These are phyloP conservation scores for Ferdinandea cuprea DNA, from an alignment of 2,888 invertebrate species.

Conservation along the genomic window DNA sequence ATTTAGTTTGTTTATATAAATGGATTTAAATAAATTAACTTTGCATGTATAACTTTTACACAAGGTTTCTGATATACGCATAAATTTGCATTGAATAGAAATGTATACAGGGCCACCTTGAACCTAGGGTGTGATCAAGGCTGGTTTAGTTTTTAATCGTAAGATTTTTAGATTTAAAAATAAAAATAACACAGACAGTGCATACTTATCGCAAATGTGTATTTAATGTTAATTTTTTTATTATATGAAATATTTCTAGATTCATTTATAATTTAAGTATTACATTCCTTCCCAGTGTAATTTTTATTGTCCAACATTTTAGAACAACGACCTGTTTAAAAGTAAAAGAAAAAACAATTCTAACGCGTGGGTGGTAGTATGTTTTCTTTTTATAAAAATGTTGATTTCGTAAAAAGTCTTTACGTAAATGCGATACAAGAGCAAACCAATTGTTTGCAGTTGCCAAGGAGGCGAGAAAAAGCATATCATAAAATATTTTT, in stretches of 20 bases:
- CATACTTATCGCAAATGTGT: not conserved
- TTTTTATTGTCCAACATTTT: too few species aligned
- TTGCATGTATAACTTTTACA: conserved; percentile 24
- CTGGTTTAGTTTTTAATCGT: conserved; percentile 10
- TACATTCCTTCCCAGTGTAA: too few species aligned
- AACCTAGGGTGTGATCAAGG: conserved; percentile 45
- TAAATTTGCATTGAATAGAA: conserved; percentile 24
- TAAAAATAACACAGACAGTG: not conserved
- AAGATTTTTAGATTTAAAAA: conserved; percentile 6
- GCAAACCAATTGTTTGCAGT: not conserved
- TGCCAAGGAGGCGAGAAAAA: not conserved
- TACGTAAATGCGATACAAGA: not conserved
- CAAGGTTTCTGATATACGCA: conserved; percentile 34
- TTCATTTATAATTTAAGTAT: too few species aligned
- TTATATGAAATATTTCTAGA: too few species aligned
- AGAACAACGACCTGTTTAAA: conserved; percentile 17
- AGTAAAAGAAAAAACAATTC: not conserved
- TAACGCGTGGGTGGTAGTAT: not conserved
- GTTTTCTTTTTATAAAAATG: conserved; percentile 1
- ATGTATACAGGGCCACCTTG: conserved; percentile 52
- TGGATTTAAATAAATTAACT: conserved; percentile 24
- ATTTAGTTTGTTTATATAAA: conserved; percentile 9
- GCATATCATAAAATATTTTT: too few species aligned
- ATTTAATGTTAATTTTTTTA: not conserved
- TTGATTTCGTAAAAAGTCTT: conserved; percentile 5